Evolutionary conservation across 2,797 vertebrate genomes (phyloP), one percentile per base, ranked within the genome.

Genomic region (Pipistrellus nathusii): DNA sequence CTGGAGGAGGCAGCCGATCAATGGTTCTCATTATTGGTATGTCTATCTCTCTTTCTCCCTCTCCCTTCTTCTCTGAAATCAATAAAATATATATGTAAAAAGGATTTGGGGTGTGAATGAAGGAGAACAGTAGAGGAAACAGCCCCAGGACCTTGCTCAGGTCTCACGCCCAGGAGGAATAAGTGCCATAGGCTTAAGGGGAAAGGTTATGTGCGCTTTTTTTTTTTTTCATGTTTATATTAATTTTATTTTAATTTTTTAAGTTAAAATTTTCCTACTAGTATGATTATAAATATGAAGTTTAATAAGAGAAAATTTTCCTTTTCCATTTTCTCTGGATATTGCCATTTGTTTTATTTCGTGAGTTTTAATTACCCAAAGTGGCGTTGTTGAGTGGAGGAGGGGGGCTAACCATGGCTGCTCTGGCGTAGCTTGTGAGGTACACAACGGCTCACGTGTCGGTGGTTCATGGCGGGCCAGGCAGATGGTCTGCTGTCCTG

Each of bases 241-340:
- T 59, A 51, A 77, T 69, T 69, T 88, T 20, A 75, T 96, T 96
- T 88, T 66, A 66, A n/a, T 75, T 90, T 93, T 82, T 82, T 69
- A 90, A 83, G 85, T 87, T 62, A 93, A 30, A 21, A 8, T 32
- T 41, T 87, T 86, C 88, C 88, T 86, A 71, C 15, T 75, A 59
- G 21, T 62, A 20, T 86, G 32, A 10, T 80, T 94, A 23, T 27
- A 21, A 68, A 51, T 41, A 30, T 46, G 35, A 59, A 85, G 25
- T 51, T 68, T 64, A 48, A 78, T 68, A 62, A 53, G 78, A 83
- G 64, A 88, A 95, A 78, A 30, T 30, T 5, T 68, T 80, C 18
- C 46, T 30, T 59, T 71, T 64, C 9, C 3, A 30, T 64, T 85
- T 51, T 85, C 41, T 57, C 13, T 41, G 44, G 44, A n/a, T n/a